Evolutionary conservation across 2,888 invertebrate species (phyloP).

Genomic region (Dryadula phaetusa): DNA sequence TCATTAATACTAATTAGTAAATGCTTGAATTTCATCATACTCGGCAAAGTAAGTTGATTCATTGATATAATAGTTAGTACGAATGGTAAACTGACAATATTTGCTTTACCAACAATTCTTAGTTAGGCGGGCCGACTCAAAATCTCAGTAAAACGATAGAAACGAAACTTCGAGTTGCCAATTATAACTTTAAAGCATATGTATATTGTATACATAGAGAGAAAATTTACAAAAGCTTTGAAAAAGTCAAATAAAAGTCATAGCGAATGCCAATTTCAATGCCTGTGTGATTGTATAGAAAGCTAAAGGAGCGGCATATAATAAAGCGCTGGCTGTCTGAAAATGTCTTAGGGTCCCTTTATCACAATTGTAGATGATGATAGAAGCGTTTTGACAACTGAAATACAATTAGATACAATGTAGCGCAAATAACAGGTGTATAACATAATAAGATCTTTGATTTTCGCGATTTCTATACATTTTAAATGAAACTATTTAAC

Average conservation of each 20-base stretch:
- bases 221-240: slow-evolving; percentile 35
- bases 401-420: not conserved
- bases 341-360: not conserved
- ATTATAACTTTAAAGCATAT: slow-evolving; percentile 41
- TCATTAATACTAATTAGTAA: not conserved
- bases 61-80: slow-evolving; percentile 11
- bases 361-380: not conserved
- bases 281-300: slow-evolving; percentile 26
- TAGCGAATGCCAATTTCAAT: slow-evolving; percentile 33
- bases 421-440: not conserved
- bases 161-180: slow-evolving; percentile 36
- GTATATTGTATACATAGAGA: slow-evolving; percentile 33
- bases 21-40: slow-evolving; percentile 14
- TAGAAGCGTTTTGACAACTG: not conserved
- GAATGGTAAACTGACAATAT: slow-evolving; percentile 32
- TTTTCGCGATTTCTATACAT: no score
- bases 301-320: slow-evolving; percentile 29
- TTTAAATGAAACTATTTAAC: no score
- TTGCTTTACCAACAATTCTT: slow-evolving; percentile 36
- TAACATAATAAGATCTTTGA: no score
- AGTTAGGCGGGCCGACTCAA: slow-evolving; percentile 16
- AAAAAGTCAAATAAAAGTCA: slow-evolving; percentile 38
- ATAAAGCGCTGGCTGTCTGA: slow-evolving; percentile 11
- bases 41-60: slow-evolving; percentile 8
- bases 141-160: slow-evolving; percentile 22